Evolutionary conservation across 2,797 vertebrate genomes (phyloP).

Genomic region (Gymnothorax reevesii): DNA sequence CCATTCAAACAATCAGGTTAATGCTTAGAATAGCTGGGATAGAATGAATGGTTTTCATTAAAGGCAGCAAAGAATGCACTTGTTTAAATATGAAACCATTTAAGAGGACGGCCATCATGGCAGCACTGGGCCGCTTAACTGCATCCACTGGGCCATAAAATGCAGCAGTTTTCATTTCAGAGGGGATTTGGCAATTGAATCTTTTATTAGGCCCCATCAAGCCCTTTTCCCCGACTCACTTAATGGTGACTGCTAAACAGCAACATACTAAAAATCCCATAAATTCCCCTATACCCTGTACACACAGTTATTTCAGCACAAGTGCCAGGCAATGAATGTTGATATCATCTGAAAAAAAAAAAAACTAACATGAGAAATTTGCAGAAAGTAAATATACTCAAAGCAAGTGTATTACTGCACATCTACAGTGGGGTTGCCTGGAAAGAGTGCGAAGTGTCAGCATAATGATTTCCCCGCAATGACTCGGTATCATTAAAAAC

Average conservation of each 20-base stretch:
- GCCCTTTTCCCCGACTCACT: neutral
- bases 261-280: neutral
- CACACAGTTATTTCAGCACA: neutral
- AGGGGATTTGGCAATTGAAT: constrained; percentile 18
- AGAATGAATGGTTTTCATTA: neutral
- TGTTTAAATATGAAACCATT: constrained; percentile 16
- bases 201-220: constrained; percentile 14
- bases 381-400: neutral
- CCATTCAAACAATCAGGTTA: neutral
- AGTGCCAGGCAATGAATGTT: neutral
- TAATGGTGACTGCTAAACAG: neutral
- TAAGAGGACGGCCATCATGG: neutral
- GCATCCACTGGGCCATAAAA: constrained; percentile 4
- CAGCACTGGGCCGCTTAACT: neutral
- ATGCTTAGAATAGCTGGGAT: neutral
- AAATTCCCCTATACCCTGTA: neutral
- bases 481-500: neutral
- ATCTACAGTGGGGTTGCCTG: neutral
- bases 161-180: constrained; percentile 13
- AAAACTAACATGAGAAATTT: neutral
- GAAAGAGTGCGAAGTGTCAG: neutral
- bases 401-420: neutral
- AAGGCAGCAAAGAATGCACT: neutral
- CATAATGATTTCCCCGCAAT: neutral
- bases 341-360: neutral